Evolutionary conservation across 2,797 vertebrate genomes (phyloP), one percentile per base, ranked within the genome.

Genomic region (Echeneis naucrates): DNA sequence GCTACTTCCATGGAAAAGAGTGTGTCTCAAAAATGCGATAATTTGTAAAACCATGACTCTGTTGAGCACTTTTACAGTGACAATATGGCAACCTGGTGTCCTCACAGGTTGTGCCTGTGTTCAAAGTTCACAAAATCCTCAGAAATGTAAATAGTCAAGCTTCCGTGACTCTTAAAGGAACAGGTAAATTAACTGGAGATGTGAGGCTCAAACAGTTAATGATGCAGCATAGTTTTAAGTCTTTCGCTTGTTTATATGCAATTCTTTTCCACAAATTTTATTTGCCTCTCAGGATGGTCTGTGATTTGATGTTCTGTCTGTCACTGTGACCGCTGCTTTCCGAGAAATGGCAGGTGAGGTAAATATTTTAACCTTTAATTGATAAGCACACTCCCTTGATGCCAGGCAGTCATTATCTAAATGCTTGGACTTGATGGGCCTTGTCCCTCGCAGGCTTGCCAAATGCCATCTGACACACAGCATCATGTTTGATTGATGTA

Each of bases 291-390:
- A 16, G 17, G 14, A 10, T 35, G 48, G 8, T 48, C 17, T 56
- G 5, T 40, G 37, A 37, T 17, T 17, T 2, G 12, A 50, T 40
- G 10, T 33, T 5, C 26, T 27, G 26, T n/a, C 24, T 11, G 0
- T 68, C 58, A 60, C 58, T 11, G 33, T 33, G 21, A 11, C 35
- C 27, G 4, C 5, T 53, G 8, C 5, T 16, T 58, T 68, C 50
- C 14, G 6, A 47, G 44, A 24, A 52, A 42, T 67, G 7, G 14
- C n/a, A 8, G 45, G 5, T 2, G 19, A 62, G 50, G 44, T 50
- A 52, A 67, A 80, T 68, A 48, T 70, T 82, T 82, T 67, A 74
- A 85, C 79, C 63, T 87, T 86, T 74, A 5, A 55, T 68, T 82
- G 59, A 32, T 63, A 10, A 11, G 0, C 37, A 38, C 0, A 32